Percentiles rank a stretch among this genome's conserved stretches.
Evolutionary conservation across 2,797 vertebrate genomes (phyloP).

Genomic region (Neosilurus hyrtlii): DNA sequence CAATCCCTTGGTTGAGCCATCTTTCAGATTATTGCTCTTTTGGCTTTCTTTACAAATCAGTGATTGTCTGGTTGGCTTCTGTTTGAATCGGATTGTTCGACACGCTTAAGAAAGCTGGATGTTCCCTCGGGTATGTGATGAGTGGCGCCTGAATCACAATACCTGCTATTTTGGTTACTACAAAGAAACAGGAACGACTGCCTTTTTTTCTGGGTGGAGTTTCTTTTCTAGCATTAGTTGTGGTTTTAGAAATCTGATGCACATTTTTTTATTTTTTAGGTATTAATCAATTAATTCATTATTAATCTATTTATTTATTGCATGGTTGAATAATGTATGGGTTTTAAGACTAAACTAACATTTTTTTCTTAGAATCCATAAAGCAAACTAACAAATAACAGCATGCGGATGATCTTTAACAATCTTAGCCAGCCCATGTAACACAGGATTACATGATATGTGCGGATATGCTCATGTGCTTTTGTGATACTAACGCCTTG

Average conservation of each 20-base stretch:
- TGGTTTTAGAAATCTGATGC: slow-evolving; percentile 45
- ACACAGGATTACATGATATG: slow-evolving; percentile 61
- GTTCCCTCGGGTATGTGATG: not conserved
- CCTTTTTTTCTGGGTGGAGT: slow-evolving; percentile 27
- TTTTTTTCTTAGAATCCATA: slow-evolving; percentile 5
- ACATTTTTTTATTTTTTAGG: slow-evolving; percentile 25
- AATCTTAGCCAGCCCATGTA: slow-evolving; percentile 55
- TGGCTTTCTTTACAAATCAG: slow-evolving; percentile 13
- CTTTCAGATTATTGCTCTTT: slow-evolving; percentile 1
- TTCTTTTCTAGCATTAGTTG: slow-evolving; percentile 47
- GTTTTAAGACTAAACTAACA: slow-evolving; percentile 26
- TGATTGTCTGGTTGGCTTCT: slow-evolving; percentile 3
- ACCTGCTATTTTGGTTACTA: slow-evolving; percentile 33
- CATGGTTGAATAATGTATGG: slow-evolving; percentile 6
- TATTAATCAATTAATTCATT: not conserved
- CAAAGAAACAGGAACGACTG: slow-evolving; percentile 43
- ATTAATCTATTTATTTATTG: slow-evolving; percentile 14
- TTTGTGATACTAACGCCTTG: slow-evolving; percentile 46
- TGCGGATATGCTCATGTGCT: slow-evolving; percentile 55
- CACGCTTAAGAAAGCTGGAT: slow-evolving; percentile 27
- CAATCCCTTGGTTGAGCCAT: not conserved
- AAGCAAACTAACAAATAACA: slow-evolving; percentile 34
- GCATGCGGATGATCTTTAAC: slow-evolving; percentile 52
- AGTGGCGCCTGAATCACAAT: slow-evolving; percentile 13
- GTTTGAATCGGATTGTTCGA: slow-evolving; percentile 23